Evolutionary conservation across 2,888 invertebrate genomes (phyloP).

Genomic region (Phyllotreta cruciferae): DNA sequence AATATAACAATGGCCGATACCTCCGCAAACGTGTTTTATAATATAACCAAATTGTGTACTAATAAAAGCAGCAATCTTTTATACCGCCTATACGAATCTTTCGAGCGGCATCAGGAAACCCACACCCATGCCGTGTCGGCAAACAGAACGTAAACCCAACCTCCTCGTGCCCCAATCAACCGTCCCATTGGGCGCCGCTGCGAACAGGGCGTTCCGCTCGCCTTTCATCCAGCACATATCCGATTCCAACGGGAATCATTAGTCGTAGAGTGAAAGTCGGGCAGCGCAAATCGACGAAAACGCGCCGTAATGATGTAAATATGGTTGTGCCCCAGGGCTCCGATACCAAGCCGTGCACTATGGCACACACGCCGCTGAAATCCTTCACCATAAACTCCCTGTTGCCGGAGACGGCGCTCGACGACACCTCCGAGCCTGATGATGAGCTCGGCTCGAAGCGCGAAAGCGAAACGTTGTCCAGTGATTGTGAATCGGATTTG

Average conservation of each 20-base stretch:
- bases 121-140: slow-evolving; percentile 46
- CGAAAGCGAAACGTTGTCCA: slow-evolving; percentile 49
- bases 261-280: slow-evolving; percentile 30
- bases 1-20: slow-evolving; percentile 39
- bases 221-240: slow-evolving; percentile 44
- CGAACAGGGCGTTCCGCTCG: slow-evolving; percentile 43
- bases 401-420: slow-evolving; percentile 61
- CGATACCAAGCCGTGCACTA: slow-evolving; percentile 47
- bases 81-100: slow-evolving; percentile 35
- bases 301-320: slow-evolving; percentile 45
- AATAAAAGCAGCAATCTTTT: slow-evolving; percentile 46
- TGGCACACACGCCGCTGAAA: slow-evolving; percentile 70
- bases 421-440: slow-evolving; percentile 32
- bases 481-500: slow-evolving; percentile 76
- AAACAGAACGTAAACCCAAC: slow-evolving; percentile 47
- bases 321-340: slow-evolving; percentile 46
- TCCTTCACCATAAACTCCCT: slow-evolving; percentile 85
- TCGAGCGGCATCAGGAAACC: no score
- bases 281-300: neutral
- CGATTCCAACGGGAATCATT: slow-evolving; percentile 43
- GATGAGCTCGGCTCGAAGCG: slow-evolving; percentile 34
- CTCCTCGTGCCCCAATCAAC: slow-evolving; percentile 27
- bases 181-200: slow-evolving; percentile 37
- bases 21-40: slow-evolving; percentile 37
- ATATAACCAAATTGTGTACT: slow-evolving; percentile 43